Percentiles rank a stretch among this genome's conserved stretches.
phyloP scores from a whole-genome alignment of 2,797 vertebrate species.

The Enteromius treurensis region DNA sequence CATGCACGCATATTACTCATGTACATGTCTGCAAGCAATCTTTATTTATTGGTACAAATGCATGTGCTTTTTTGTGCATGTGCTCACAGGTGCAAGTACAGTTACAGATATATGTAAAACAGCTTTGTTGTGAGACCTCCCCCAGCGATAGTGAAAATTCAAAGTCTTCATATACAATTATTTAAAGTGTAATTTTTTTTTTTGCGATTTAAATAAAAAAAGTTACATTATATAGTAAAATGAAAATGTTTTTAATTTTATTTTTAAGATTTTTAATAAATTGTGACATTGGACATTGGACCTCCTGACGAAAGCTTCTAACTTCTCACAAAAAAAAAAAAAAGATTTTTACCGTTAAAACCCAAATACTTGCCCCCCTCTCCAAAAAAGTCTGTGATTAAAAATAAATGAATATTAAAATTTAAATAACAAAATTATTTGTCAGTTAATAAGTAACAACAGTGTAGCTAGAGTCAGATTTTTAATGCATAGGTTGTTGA shows the following conservation, averaged over 20 bases:
- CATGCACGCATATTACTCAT: slow-evolving; percentile 38
- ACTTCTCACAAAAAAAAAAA: not conserved
- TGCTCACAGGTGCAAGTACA: slow-evolving; percentile 39
- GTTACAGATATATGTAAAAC: slow-evolving; percentile 18
- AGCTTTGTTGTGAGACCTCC: not conserved
- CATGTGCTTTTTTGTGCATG: slow-evolving; percentile 34
- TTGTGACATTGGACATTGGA: not conserved
- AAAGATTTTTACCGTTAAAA: too few species aligned
- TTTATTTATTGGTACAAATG: slow-evolving; percentile 13
- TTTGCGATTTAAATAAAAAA: not conserved
- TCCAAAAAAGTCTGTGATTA: not conserved
- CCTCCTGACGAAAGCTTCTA: not conserved
- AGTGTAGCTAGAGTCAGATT: not conserved
- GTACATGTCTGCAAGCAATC: slow-evolving; percentile 24
- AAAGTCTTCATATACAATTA: not conserved
- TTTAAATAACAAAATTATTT: not conserved
- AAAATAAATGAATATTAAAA: not conserved
- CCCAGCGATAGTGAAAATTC: not conserved
- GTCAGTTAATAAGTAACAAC: not conserved
- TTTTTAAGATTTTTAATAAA: not conserved
- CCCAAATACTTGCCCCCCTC: too few species aligned
- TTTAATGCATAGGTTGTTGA: slow-evolving; percentile 4
- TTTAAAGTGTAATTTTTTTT: not conserved
- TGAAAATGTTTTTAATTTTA: not conserved
- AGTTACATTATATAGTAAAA: not conserved